Evolutionary conservation across 2,888 invertebrate genomes (phyloP).

Genomic region (Thymelicus lineola): DNA sequence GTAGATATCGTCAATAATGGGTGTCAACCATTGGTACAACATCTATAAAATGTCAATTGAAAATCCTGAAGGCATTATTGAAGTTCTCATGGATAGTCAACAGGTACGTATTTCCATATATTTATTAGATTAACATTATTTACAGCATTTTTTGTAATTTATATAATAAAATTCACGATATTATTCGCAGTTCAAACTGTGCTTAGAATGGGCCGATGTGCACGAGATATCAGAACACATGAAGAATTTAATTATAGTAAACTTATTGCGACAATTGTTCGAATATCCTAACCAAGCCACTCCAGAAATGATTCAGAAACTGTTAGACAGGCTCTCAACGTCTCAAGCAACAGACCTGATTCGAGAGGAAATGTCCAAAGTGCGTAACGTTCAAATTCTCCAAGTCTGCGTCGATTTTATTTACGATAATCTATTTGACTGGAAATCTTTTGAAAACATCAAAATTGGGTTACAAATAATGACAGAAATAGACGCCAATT

Average conservation of each 20-base stretch:
- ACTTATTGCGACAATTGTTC: constrained; percentile 84
- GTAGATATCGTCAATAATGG: constrained; percentile 84
- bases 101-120: constrained; percentile 60
- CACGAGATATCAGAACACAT: constrained; percentile 85
- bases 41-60: constrained; percentile 84
- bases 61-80: constrained; percentile 81
- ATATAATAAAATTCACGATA: not conserved
- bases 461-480: constrained; percentile 89
- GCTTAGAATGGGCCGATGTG: constrained; percentile 89
- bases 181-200: constrained; percentile 84
- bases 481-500: constrained; percentile 82
- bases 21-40: constrained; percentile 85
- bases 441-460: constrained; percentile 85
- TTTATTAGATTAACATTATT: not conserved
- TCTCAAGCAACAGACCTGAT: constrained; percentile 86
- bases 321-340: constrained; percentile 86
- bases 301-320: constrained; percentile 73
- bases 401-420: constrained; percentile 88
- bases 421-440: constrained; percentile 77
- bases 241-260: constrained; percentile 81
- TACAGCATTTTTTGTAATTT: not conserved
- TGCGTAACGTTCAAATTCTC: constrained; percentile 86
- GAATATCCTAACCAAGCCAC: constrained; percentile 79
- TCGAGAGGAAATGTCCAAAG: constrained; percentile 86
- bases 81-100: constrained; percentile 83